Evolutionary conservation across 2,797 vertebrate species (phyloP).

Genomic region (Philypnodon macrostomus): DNA sequence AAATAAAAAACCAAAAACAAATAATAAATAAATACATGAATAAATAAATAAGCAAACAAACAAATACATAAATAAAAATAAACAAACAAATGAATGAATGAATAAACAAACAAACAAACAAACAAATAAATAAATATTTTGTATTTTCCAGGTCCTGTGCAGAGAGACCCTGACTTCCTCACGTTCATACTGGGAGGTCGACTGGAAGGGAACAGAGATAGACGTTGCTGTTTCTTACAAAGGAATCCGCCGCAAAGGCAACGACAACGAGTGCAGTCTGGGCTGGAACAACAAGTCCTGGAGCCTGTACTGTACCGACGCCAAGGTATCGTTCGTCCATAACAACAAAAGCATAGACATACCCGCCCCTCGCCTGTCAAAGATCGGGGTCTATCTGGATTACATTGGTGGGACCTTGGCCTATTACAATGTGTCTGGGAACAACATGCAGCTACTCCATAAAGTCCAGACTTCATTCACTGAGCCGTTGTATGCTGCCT

Average conservation of each 20-base stretch:
- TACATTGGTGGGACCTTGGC: conserved; percentile 66
- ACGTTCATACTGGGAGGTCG: conserved; percentile 80
- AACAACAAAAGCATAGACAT: conserved; percentile 71
- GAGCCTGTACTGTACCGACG: conserved; percentile 80
- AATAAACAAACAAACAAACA: too few species aligned
- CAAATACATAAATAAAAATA: background rate
- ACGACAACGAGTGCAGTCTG: conserved; percentile 72
- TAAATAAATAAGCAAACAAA: background rate
- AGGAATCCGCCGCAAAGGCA: conserved; percentile 74
- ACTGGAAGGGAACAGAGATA: conserved; percentile 75
- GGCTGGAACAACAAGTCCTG: conserved; percentile 82
- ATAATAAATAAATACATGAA: background rate
- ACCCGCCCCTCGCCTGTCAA: conserved; percentile 54
- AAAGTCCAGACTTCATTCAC: conserved; percentile 71
- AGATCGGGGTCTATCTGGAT: conserved; percentile 78
- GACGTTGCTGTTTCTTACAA: conserved; percentile 74
- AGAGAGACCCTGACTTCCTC: conserved; percentile 62
- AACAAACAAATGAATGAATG: too few species aligned
- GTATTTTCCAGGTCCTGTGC: conserved; percentile 67
- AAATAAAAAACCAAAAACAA: background rate
- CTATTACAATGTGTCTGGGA: conserved; percentile 76
- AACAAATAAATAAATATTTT: background rate
- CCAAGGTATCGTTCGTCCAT: conserved; percentile 77
- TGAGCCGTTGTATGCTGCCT: conserved; percentile 79
- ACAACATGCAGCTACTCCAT: conserved; percentile 74